Evolutionary conservation across 2,797 vertebrate genomes (phyloP).

Genomic region (Hemibagrus guttatus): DNA sequence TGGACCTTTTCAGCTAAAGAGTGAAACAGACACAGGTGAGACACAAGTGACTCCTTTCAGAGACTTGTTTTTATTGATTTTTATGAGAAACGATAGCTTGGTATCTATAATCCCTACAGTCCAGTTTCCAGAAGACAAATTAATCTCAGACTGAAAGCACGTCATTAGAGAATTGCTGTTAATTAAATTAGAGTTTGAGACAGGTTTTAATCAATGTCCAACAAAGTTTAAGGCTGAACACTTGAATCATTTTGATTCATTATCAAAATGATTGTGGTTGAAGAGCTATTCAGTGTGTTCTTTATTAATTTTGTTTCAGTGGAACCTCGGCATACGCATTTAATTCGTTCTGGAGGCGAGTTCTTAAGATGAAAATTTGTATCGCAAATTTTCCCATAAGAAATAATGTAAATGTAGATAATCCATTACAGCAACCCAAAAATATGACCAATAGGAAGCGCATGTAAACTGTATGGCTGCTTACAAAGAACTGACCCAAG

Average conservation of each 20-base stretch:
- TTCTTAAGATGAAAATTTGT: no score
- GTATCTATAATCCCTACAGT: neutral
- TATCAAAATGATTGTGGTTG: neutral
- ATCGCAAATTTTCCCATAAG: no score
- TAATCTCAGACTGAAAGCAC: neutral
- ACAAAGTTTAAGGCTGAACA: neutral
- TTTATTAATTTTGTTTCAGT: neutral
- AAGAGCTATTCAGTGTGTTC: neutral
- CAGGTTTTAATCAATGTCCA: neutral
- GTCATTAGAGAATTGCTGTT: neutral
- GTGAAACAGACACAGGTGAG: neutral
- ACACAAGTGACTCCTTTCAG: neutral
- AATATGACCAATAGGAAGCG: no score
- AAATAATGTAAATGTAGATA: no score
- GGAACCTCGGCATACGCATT: no score
- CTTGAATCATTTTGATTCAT: neutral
- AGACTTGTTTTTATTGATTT: slow-evolving; percentile 2
- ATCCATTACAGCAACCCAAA: no score
- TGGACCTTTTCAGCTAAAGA: neutral
- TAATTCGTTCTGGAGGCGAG: no score
- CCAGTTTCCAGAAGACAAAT: neutral
- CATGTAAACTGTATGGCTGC: no score
- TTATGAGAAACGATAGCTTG: neutral
- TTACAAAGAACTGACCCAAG: no score
- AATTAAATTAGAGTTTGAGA: neutral